Base-by-base conservation (phyloP, 2,888 invertebrate species). In the Clistopyga incitator region DNA sequence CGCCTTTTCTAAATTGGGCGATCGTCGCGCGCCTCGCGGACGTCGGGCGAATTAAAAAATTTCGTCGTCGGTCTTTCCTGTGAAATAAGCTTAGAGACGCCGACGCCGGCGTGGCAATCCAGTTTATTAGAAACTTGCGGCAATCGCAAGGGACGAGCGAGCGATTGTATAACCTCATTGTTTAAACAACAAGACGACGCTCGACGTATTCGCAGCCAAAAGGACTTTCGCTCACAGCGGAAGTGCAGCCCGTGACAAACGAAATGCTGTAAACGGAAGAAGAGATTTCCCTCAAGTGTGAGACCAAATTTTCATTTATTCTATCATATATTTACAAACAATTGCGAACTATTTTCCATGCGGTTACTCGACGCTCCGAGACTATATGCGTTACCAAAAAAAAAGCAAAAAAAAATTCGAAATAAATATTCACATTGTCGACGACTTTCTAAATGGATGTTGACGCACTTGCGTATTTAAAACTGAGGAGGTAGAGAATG, bases 221-320 rank as follows among this genome's bases (percentile, higher is more conserved):
- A 64, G 6, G 64, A 64, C 20, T 64, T 38, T 64, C 64, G 64
- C 64, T 3, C 11, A 20, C 10, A 4, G 64, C 64, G 61, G 10
- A 61, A 38, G 56, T 61, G 23, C 25, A 10, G 34, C 3, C 50
- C 6, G n/a, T 13, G 23, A 52, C 52, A 34, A 42, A 18, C 25
- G 70, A 78, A 38, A 78, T 70, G 70, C 59, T 50, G 38, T 78
- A 42, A 59, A 52, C 18, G n/a, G 11, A 4, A 3, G 38, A 50
- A 11, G 11, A 68, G 38, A 23, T 15, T 74, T 47, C n/a, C 18
- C 70, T 18, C 59, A 15, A 54, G 59, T 47, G 80, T 80, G 18
- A 80, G 68, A 2, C 18, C 34, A 67, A 25, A 68, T 15, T 54
- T 75, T 42, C 2, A 15, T 10, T 38, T 42, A 25, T 25, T 50